phyloP scores from a whole-genome alignment of 2,797 vertebrate genomes.

The Margarornis squamiger region DNA sequence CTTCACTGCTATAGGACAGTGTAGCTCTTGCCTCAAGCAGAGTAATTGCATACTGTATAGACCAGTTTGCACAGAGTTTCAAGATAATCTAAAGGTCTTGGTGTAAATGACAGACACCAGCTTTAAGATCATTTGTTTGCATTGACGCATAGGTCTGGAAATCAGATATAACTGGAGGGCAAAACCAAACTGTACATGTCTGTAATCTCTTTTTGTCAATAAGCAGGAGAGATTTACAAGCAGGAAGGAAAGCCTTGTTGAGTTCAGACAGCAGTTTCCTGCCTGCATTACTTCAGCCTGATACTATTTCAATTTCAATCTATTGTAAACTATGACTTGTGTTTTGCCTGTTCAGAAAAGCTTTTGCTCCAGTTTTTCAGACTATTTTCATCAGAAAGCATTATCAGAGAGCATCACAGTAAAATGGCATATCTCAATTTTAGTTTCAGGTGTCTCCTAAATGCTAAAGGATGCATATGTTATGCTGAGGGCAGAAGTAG shows the following conservation, averaged over 20 bases:
- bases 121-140: constrained; percentile 33
- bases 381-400: background rate
- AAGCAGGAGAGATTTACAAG: constrained; percentile 70
- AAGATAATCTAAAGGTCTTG: background rate
- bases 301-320: constrained; percentile 69
- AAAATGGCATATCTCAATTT: background rate
- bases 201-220: constrained; percentile 64
- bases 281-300: constrained; percentile 69
- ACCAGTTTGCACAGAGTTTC: background rate
- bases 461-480: background rate
- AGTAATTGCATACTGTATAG: background rate
- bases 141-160: background rate
- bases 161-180: constrained; percentile 58
- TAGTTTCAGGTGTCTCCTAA: background rate
- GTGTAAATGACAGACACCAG: background rate
- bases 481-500: background rate
- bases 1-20: background rate
- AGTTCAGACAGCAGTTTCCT: constrained; percentile 75
- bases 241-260: constrained; percentile 76
- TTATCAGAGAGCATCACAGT: background rate
- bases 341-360: constrained; percentile 57
- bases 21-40: background rate
- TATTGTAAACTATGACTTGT: constrained; percentile 64
- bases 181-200: constrained; percentile 57
- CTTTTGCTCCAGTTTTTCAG: constrained; percentile 51